Evolutionary conservation across 2,113 vertebrate genomes (phyloP).

Genomic region (Menura novaehollandiae): DNA sequence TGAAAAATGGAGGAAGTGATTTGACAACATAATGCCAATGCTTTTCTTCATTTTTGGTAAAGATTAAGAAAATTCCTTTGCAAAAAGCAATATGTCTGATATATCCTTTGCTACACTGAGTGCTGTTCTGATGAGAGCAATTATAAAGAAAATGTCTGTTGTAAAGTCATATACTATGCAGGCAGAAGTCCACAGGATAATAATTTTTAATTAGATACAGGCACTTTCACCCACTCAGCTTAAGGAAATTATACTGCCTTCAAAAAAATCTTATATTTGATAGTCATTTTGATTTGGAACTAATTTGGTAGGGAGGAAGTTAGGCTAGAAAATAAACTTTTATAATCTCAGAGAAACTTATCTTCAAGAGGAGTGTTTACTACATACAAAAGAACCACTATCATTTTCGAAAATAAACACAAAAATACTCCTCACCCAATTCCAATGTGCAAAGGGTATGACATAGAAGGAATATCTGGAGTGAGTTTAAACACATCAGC

Average conservation of each 20-base stretch:
- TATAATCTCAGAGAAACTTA: neutral
- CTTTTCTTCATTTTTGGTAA: neutral
- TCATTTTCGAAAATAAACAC: neutral
- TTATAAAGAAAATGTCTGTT: neutral
- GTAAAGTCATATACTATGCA: neutral
- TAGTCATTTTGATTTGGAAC: neutral
- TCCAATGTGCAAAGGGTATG: neutral
- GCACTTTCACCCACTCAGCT: neutral
- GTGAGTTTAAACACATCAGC: neutral
- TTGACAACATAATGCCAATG: neutral
- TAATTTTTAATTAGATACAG: neutral
- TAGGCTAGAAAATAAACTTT: neutral
- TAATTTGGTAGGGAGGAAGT: neutral
- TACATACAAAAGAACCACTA: neutral
- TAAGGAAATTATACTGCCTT: neutral
- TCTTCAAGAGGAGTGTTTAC: neutral
- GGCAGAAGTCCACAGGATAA: neutral
- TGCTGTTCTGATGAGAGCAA: neutral
- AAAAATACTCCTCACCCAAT: neutral
- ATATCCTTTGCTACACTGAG: neutral
- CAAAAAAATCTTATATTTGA: neutral
- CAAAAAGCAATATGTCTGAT: neutral
- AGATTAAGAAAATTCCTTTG: neutral
- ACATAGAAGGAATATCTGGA: neutral
- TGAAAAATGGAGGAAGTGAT: neutral